Evolutionary conservation across 2,797 vertebrate genomes (phyloP), one percentile per base, ranked within the genome.

Genomic region (Holocentrus rufus): DNA sequence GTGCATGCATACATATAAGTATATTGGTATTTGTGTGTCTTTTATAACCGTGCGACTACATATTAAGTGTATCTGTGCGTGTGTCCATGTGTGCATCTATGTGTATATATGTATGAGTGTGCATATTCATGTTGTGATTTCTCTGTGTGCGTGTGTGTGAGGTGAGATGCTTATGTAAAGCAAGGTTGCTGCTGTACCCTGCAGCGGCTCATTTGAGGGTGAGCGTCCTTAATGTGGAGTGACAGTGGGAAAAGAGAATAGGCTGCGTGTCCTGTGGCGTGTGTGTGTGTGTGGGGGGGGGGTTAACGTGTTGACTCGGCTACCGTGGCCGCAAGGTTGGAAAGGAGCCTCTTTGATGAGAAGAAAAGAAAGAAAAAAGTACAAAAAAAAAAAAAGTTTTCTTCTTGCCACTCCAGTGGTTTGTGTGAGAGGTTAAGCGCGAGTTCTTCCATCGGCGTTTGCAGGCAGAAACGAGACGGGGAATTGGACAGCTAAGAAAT

Each of bases 81-180:
- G 56, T 65, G 46, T 23, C n/a, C 34, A 34, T 34, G 34, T 34
- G 34, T 5, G 4, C 25, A 27, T 27, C 34, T 9, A 5, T 34
- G 34, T 34, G 8, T 34, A 9, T 34, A 34, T 34, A 34, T 34
- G 34, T 6, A 6, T 34, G 36, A 11, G 36, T 39, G 36, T 39
- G 36, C 10, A 11, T 39, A 11, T 39, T 10, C 10, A 11, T 39
- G 10, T 27, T 27, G 25, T 27, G 25, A 27, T 27, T 46, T 14
- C 70, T 14, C 58, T 30, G 44, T 30, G 10, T 14, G 27, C 18
- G 10, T 61, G 18, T 27, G 36, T 56, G 53, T 80, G 80, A 77
- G 80, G 69, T 80, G 80, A 77, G 79, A 67, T 79, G 80, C 82
- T 92, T 91, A 90, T 86, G 82, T 87, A 92, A 91, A 90, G 73